Conservation (phyloP, 2,888 invertebrate genomes). For the Allygus modestus region DNA sequence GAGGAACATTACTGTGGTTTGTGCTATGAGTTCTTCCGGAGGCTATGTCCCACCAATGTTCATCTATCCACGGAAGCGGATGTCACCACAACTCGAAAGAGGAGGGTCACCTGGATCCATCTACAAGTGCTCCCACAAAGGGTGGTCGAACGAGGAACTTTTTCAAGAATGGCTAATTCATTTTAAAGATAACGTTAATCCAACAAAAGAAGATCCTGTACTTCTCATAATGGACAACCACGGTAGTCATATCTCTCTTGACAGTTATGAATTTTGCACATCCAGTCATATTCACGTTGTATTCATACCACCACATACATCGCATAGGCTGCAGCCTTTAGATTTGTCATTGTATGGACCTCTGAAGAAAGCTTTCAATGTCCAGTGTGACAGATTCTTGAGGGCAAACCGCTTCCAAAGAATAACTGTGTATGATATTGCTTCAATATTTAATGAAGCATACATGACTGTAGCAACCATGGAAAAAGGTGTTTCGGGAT, state of each 20-base stretch:
- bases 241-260: conserved; percentile 70
- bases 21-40: conserved; percentile 74
- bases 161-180: conserved; percentile 69
- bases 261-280: conserved; percentile 67
- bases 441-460: conserved; percentile 62
- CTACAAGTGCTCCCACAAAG: conserved; percentile 70
- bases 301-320: conserved; percentile 71
- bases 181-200: conserved; percentile 71
- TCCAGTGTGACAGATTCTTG: conserved; percentile 69
- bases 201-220: conserved; percentile 72
- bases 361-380: conserved; percentile 70
- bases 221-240: conserved; percentile 72
- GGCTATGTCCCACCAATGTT: conserved; percentile 74
- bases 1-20: conserved; percentile 73
- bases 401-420: conserved; percentile 32
- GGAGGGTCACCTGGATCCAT: conserved; percentile 68
- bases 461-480: conserved; percentile 62
- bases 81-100: conserved; percentile 71
- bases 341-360: conserved; percentile 71
- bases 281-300: conserved; percentile 70
- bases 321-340: conserved; percentile 70
- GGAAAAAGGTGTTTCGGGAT: conserved; percentile 62
- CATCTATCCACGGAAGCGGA: conserved; percentile 74
- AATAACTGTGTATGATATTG: conserved; percentile 61
- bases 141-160: conserved; percentile 71